Conservation (phyloP, 2,797 vertebrate genomes). For the Artibeus jamaicensis region DNA sequence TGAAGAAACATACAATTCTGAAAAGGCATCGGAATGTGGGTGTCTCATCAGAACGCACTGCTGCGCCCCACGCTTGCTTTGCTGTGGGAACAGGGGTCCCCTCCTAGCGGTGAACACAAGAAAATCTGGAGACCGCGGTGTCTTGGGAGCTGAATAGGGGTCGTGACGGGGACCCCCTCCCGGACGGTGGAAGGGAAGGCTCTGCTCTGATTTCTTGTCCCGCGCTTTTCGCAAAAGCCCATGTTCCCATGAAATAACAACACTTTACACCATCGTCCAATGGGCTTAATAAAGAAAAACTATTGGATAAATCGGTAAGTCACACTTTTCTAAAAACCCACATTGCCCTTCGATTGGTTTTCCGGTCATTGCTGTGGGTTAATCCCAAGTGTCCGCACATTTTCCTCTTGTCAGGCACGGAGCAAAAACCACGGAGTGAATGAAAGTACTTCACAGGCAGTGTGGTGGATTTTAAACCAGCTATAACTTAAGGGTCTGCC, state of each 20-base stretch:
- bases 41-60: slow-evolving; percentile 42
- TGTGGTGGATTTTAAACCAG: background rate
- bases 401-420: slow-evolving; percentile 60
- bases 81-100: slow-evolving; percentile 26
- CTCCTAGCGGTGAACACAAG: slow-evolving; percentile 29
- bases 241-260: slow-evolving; percentile 29
- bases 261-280: slow-evolving; percentile 48
- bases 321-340: slow-evolving; percentile 71
- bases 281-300: slow-evolving; percentile 57
- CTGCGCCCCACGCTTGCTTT: background rate
- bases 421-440: slow-evolving; percentile 65
- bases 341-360: slow-evolving; percentile 73
- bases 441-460: slow-evolving; percentile 64
- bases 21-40: slow-evolving; percentile 55
- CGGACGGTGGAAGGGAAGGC: slow-evolving; percentile 18
- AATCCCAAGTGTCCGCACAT: slow-evolving; percentile 72
- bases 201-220: slow-evolving; percentile 51
- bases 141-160: slow-evolving; percentile 46
- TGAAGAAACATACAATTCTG: slow-evolving; percentile 64
- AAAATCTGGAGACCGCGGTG: slow-evolving; percentile 37
- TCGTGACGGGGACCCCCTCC: slow-evolving; percentile 26
- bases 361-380: slow-evolving; percentile 68
- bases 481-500: slow-evolving; percentile 68
- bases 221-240: slow-evolving; percentile 48
- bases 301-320: slow-evolving; percentile 69